A percentile compares a stretch with the other conserved stretches of the same genome.
Conservation (phyloP, 2,797 vertebrate genomes). For the Phaenicophaeus curvirostris region DNA sequence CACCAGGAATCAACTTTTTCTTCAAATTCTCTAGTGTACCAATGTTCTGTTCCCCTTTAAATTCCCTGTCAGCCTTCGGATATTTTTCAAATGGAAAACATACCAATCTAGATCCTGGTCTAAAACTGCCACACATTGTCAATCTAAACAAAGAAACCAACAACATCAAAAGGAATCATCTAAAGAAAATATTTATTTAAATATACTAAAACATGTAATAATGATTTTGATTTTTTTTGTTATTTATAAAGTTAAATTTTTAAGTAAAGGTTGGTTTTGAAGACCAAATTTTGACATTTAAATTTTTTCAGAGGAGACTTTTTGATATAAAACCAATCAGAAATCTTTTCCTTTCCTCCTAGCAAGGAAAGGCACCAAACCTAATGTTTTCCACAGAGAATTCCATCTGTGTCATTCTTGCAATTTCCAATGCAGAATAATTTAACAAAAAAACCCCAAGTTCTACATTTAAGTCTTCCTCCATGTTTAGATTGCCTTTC, state of each 20-base stretch:
- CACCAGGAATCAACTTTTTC: not conserved
- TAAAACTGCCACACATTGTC: not conserved
- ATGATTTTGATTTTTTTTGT: not conserved
- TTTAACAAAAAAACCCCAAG: not conserved
- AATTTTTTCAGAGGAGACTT: not conserved
- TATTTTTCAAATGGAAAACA: not conserved
- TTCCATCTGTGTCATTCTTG: not conserved
- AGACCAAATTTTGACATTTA: not conserved
- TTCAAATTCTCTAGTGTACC: not conserved
- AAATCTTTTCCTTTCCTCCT: not conserved
- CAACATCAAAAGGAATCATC: not conserved
- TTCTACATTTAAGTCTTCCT: not conserved
- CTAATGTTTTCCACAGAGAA: fast-evolving
- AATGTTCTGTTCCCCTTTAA: not conserved
- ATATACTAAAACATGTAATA: not conserved
- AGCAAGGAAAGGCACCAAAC: not conserved
- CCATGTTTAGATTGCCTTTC: not conserved
- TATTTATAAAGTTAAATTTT: not conserved
- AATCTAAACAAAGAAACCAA: not conserved
- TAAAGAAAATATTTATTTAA: not conserved
- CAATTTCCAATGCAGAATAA: not conserved
- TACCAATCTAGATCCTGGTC: not conserved
- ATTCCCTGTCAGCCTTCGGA: not conserved
- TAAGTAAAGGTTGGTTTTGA: not conserved
- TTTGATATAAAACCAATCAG: not conserved